A percentile compares a stretch with the other conserved stretches of the same genome.
These are phyloP conservation scores for Rhynchopsitta pachyrhyncha DNA, from an alignment of 2,113 vertebrate genomes.

Conservation along the genomic window DNA sequence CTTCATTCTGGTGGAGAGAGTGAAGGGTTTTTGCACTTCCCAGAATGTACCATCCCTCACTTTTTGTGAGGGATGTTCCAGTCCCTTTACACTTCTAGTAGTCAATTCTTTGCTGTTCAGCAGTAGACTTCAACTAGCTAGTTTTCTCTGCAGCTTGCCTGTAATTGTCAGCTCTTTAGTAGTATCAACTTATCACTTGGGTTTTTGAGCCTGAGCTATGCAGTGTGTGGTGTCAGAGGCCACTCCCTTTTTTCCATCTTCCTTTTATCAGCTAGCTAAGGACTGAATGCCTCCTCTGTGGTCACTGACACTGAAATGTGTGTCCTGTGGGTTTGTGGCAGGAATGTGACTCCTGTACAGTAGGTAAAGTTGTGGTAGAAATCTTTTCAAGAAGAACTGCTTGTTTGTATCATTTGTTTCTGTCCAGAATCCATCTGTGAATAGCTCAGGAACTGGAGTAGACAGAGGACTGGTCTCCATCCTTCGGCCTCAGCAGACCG, in stretches of 20 bases:
- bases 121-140: not conserved
- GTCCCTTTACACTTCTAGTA: not conserved
- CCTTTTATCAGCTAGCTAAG: not conserved
- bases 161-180: not conserved
- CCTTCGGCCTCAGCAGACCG: constrained; percentile 74
- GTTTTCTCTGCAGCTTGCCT: not conserved
- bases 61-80: not conserved
- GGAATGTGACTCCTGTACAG: not conserved
- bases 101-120: not conserved
- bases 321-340: not conserved
- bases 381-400: not conserved
- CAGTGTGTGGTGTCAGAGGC: not conserved
- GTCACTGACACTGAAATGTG: not conserved
- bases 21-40: not conserved
- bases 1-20: not conserved
- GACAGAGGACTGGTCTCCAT: constrained; percentile 84
- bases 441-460: constrained; percentile 72
- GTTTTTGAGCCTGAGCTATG: not conserved
- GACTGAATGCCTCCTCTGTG: not conserved
- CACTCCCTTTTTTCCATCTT: not conserved
- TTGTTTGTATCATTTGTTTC: not conserved
- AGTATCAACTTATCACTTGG: not conserved
- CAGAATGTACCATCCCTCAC: not conserved
- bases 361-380: not conserved
- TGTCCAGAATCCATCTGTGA: constrained; percentile 66